Evolutionary conservation across 2,797 vertebrate genomes (phyloP), one percentile per base, ranked within the genome.

Genomic region (Intellagama lesueurii): DNA sequence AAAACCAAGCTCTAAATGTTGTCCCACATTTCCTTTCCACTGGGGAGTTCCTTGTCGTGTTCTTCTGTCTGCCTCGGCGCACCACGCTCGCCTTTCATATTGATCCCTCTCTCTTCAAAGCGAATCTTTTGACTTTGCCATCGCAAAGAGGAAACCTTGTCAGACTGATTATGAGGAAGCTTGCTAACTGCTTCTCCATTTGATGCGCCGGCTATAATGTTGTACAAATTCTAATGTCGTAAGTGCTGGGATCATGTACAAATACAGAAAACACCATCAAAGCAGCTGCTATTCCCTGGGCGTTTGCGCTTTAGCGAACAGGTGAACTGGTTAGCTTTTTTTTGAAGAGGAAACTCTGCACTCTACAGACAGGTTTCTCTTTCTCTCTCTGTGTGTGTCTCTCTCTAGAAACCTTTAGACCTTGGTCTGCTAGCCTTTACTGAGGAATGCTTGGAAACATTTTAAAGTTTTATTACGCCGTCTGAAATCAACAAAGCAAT

Each of bases 401-500:
- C 28, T 56, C 44, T 35, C 72, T 49, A 87, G n/a, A 88, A 90
- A 83, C 88, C 83, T 92, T 88, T 64, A 83, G 90, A 82, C 73
- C 35, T 64, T 84, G 76, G 49, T 60, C 22, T 40, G 88, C n/a
- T 86, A 89, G 86, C 88, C 83, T 92, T 87, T 64, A 6, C 78
- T 91, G 84, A 16, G 40, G 76, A 93, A 90, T 49, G 87, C 47
- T 88, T 85, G 44, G 64, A 93, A 92, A 89, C 83, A 92, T 94
- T 94, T 88, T 84, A 44, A 94, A 92, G 87, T 85, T 92, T 94
- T 95, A 92, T 94, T 93, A 24, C 3, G 26, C 85, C n/a, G 19
- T 88, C 93, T 93, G 93, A 96, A 96, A 96, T 90, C 91, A 96
- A 94, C 90, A 89, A 95, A 88, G 89, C 94, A 95, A 96, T 96